Conservation (phyloP, 2,888 invertebrate species). For the Torymus tubicola region DNA sequence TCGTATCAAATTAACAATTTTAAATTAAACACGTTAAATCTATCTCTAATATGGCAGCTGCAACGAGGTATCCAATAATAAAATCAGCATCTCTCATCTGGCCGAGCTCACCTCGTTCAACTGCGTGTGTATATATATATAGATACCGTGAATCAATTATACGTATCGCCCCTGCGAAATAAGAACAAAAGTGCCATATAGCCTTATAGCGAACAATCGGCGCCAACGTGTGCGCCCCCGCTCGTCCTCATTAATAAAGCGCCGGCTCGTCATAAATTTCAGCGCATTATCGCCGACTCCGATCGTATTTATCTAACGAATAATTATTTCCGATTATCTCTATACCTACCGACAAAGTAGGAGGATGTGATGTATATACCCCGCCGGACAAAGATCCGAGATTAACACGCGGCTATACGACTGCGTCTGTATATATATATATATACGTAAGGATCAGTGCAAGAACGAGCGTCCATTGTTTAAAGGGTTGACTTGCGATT, state of each 20-base stretch:
- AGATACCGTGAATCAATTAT: conserved; percentile 45
- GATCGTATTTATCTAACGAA: conserved; percentile 75
- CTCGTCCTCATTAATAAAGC: conserved; percentile 66
- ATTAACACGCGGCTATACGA: conserved; percentile 63
- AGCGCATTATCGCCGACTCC: conserved; percentile 66
- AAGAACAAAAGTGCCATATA: neutral
- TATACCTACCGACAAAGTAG: conserved; percentile 62
- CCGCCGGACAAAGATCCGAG: conserved; percentile 72
- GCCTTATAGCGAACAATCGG: conserved; percentile 30
- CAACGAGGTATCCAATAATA: conserved; percentile 10
- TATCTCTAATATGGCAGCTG: conserved; percentile 28
- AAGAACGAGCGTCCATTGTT: conserved; percentile 67
- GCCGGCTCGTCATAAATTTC: conserved; percentile 68
- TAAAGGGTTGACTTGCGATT: conserved; percentile 57
- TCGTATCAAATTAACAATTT: no score
- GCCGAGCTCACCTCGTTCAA: neutral
- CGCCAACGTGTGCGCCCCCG: conserved; percentile 38
- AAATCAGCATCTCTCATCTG: conserved; percentile 24
- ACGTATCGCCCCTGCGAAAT: conserved; percentile 5
- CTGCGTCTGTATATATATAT: conserved; percentile 46
- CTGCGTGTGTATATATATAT: neutral
- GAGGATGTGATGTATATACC: conserved; percentile 67
- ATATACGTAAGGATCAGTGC: conserved; percentile 59
- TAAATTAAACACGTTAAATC: no score
- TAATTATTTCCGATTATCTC: conserved; percentile 75